phyloP scores from a whole-genome alignment of 2,113 vertebrate species.

The Stigmatopora nigra region DNA sequence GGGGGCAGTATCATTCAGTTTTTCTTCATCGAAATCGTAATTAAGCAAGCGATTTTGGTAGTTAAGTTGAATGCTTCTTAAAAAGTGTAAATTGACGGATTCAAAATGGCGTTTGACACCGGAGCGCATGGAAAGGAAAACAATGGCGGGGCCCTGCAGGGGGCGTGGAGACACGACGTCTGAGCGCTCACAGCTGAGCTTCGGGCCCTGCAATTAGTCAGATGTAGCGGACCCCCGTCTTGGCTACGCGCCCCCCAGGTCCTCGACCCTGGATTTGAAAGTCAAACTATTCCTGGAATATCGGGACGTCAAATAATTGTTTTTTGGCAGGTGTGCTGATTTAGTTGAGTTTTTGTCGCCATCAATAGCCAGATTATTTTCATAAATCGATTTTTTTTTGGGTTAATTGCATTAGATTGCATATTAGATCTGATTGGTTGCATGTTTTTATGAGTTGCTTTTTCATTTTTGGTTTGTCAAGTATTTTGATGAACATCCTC shows the following conservation, averaged over 20 bases:
- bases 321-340: neutral
- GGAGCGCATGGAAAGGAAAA: conserved; percentile 31
- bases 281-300: neutral
- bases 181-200: conserved; percentile 33
- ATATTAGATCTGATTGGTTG: no score
- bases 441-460: no score
- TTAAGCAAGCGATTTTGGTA: no score
- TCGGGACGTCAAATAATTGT: neutral
- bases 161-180: conserved; percentile 54
- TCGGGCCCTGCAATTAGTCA: conserved; percentile 58
- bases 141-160: conserved; percentile 45
- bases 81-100: conserved; percentile 21
- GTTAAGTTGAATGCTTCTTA: no score
- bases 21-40: no score
- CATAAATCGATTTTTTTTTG: no score
- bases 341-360: no score
- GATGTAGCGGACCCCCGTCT: conserved; percentile 34
- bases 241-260: neutral
- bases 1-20: no score
- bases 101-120: conserved; percentile 39
- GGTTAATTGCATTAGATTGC: no score
- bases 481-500: no score
- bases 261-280: neutral
- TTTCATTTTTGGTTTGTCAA: no score
- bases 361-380: no score